A percentile compares a stretch with the other conserved stretches of the same genome.
Evolutionary conservation across 2,113 vertebrate species (phyloP).

Genomic region (Gracilinanus agilis): DNA sequence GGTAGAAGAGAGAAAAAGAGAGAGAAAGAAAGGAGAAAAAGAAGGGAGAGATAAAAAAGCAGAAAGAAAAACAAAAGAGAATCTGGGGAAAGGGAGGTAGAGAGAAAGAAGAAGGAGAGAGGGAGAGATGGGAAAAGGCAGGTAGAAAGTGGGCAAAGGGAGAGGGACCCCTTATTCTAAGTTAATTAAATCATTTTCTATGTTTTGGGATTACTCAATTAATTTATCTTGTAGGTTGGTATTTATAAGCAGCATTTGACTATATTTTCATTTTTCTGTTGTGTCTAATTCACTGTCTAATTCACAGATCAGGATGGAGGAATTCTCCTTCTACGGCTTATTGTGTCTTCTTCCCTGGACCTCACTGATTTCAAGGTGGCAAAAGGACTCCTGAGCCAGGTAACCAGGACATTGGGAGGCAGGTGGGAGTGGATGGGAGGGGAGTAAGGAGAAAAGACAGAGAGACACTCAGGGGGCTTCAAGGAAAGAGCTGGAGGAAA

Average conservation of each 20-base stretch:
- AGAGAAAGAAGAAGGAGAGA: background rate
- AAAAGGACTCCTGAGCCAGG: conserved; percentile 77
- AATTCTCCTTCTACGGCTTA: conserved; percentile 69
- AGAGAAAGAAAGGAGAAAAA: too few species aligned
- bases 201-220: background rate
- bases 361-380: conserved; percentile 53
- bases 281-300: conserved; percentile 7
- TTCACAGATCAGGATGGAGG: conserved; percentile 32
- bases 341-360: conserved; percentile 56
- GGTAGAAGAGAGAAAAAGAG: background rate
- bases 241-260: background rate
- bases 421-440: background rate
- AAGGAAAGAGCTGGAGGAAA: background rate
- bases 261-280: background rate
- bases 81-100: background rate
- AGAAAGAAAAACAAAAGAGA: background rate
- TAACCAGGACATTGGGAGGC: conserved; percentile 52
- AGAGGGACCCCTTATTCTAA: background rate
- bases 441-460: background rate
- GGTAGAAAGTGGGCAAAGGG: background rate
- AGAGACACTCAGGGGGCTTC: background rate
- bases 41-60: background rate
- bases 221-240: background rate
- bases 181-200: background rate
- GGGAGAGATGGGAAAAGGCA: background rate